phyloP scores from a whole-genome alignment of 2,888 invertebrate genomes.

The Stenodera caucasica region DNA sequence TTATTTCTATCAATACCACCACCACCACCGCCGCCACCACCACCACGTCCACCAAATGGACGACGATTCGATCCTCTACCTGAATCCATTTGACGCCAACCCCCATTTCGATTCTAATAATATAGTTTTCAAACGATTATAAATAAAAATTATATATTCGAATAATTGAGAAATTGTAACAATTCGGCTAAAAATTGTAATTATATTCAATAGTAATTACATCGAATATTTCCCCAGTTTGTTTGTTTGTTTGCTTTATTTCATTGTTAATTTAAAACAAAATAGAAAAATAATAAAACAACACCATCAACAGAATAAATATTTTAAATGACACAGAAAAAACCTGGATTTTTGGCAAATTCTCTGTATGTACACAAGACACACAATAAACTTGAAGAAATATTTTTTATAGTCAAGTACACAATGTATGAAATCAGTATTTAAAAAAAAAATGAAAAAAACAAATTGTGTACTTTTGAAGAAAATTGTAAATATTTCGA shows the following conservation, averaged over 20 bases:
- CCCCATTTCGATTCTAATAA: constrained; percentile 28
- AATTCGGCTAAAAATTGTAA: too few species aligned
- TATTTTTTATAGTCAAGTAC: not conserved
- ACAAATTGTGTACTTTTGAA: not conserved
- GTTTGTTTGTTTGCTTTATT: too few species aligned
- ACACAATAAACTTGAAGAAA: constrained; percentile 1
- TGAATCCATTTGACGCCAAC: constrained; percentile 31
- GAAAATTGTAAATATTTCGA: too few species aligned
- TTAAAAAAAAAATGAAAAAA: too few species aligned
- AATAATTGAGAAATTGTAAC: too few species aligned
- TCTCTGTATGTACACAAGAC: not conserved
- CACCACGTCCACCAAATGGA: not conserved
- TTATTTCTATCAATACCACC: not conserved
- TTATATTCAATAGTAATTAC: too few species aligned
- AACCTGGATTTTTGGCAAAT: not conserved
- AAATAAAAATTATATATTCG: not conserved
- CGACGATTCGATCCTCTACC: constrained; percentile 6
- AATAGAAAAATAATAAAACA: constrained; percentile 1
- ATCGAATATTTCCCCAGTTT: not conserved
- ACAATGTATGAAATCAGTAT: too few species aligned
- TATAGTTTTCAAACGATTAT: too few species aligned
- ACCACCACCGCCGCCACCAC: not conserved
- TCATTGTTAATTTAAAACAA: not conserved
- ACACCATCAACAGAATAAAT: constrained; percentile 6
- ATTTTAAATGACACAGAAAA: constrained; percentile 1